Conservation (phyloP, 2,888 invertebrate species). For the Actias luna region DNA sequence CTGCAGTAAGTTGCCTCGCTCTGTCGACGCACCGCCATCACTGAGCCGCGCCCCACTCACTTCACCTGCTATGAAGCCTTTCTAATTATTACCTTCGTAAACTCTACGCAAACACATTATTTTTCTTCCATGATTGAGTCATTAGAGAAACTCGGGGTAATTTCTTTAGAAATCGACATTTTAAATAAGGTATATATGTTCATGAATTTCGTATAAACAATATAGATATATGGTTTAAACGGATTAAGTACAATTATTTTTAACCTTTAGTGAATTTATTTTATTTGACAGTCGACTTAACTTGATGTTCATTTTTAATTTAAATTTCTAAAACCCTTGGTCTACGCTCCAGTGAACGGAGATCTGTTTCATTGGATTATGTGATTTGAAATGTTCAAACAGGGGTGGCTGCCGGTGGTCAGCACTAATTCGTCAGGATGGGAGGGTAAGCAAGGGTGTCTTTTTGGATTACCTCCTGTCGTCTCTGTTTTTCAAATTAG, state of each 20-base stretch:
- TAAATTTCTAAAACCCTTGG: conserved; percentile 26
- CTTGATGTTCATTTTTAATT: conserved; percentile 15
- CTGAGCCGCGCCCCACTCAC: conserved; percentile 38
- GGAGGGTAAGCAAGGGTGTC: conserved; percentile 22
- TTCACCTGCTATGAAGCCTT: conserved; percentile 61
- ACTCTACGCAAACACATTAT: conserved; percentile 44
- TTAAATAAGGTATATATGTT: neutral
- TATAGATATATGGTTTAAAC: neutral
- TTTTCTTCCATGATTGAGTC: conserved; percentile 30
- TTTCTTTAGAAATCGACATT: neutral
- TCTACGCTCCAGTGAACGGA: conserved; percentile 50
- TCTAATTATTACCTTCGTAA: conserved; percentile 64
- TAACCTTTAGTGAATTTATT: conserved; percentile 2
- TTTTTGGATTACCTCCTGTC: conserved; percentile 20
- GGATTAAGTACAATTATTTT: neutral
- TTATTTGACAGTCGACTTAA: conserved; percentile 4
- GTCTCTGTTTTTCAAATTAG: conserved; percentile 9
- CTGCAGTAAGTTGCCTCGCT: conserved; percentile 27
- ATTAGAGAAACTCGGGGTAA: conserved; percentile 22
- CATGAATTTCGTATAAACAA: neutral
- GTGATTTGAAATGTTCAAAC: conserved; percentile 70
- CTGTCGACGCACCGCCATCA: conserved; percentile 44
- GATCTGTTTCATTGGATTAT: conserved; percentile 71
- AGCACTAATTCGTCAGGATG: conserved; percentile 47
- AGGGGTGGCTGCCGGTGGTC: conserved; percentile 49